These are phyloP conservation scores for Lytechinus pictus DNA, from an alignment of 35 echinoderm and acorn worm species.

Conservation along the genomic window DNA sequence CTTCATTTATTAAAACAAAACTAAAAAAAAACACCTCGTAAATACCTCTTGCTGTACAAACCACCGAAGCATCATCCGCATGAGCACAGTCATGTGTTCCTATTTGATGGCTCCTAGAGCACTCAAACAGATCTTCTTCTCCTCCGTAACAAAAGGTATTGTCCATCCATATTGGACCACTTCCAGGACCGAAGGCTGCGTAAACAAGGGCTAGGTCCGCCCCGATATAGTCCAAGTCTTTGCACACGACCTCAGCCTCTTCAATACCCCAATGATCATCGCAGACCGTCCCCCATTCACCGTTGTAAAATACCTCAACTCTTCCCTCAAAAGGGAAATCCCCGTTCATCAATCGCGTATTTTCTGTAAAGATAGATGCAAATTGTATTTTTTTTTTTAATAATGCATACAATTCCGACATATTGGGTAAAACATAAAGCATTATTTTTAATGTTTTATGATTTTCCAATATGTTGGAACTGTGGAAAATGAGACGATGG, in stretches of 20 bases:
- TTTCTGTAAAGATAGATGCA: background rate
- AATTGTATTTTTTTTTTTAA: too few relatives aligned
- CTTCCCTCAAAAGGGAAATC: background rate
- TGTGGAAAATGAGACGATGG: too few relatives aligned
- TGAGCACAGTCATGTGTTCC: background rate
- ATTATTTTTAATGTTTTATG: too few relatives aligned
- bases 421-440: too few relatives aligned
- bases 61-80: background rate
- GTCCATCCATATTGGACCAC: background rate
- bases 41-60: background rate
- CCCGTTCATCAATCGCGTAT: background rate
- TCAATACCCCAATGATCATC: slow-evolving; percentile 8
- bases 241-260: background rate
- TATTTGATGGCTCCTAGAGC: background rate
- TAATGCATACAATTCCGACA: too few relatives aligned
- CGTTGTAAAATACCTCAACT: background rate
- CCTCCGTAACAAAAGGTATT: background rate
- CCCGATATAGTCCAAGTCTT: background rate
- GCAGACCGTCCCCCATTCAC: background rate
- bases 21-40: too few relatives aligned
- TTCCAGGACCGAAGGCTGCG: background rate
- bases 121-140: background rate
- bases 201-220: slow-evolving; percentile 12
- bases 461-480: too few relatives aligned
- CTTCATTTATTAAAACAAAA: too few relatives aligned